phyloP scores from a whole-genome alignment of 2,888 invertebrate genomes.

The Terebella lapidaria region DNA sequence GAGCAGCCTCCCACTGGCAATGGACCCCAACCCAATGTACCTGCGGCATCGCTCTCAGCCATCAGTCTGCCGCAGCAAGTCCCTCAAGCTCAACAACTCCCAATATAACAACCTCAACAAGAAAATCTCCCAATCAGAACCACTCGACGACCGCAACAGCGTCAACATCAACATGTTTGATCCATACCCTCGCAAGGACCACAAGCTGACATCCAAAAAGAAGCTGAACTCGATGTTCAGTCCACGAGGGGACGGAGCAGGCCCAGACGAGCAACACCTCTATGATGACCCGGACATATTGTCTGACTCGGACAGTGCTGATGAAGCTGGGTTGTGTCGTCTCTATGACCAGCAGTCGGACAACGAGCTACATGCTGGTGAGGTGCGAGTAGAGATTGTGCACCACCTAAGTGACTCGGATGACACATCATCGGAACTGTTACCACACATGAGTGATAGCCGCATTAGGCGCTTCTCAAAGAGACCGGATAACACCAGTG shows the following conservation, averaged over 20 bases:
- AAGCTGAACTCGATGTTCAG: background rate
- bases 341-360: no score
- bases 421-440: no score
- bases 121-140: background rate
- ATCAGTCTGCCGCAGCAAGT: background rate
- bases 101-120: background rate
- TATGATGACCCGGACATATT: background rate
- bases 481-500: no score
- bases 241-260: background rate
- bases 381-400: no score
- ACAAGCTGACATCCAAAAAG: background rate
- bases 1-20: slow-evolving; percentile 1
- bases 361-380: no score
- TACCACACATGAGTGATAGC: no score
- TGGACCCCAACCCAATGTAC: slow-evolving; percentile 1
- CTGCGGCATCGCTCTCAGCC: background rate
- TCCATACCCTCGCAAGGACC: background rate
- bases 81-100: background rate
- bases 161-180: background rate
- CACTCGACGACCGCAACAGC: background rate
- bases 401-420: no score
- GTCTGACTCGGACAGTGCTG: background rate
- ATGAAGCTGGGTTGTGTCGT: background rate
- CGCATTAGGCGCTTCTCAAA: no score
- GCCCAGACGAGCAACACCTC: background rate